These are phyloP conservation scores for Valencia hispanica DNA, from an alignment of 2,797 vertebrate species.

Conservation along the genomic window DNA sequence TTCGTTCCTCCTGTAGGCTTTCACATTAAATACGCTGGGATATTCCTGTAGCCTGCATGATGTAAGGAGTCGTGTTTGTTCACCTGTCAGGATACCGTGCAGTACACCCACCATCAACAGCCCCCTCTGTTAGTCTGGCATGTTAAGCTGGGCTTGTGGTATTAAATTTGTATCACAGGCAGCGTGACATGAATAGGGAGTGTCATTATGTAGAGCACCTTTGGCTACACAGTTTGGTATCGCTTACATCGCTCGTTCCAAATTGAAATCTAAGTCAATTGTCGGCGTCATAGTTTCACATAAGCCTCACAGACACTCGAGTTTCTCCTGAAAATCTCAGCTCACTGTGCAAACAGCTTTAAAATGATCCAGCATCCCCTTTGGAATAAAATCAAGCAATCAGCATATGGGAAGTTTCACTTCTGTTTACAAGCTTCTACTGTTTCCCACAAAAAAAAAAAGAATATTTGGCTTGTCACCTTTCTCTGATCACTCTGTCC, in stretches of 20 bases:
- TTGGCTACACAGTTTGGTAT: slow-evolving; percentile 57
- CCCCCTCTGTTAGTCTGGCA: slow-evolving; percentile 27
- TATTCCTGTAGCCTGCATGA: slow-evolving; percentile 60
- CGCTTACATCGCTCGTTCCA: slow-evolving; percentile 59
- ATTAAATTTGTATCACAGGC: slow-evolving; percentile 45
- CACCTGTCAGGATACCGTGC: slow-evolving; percentile 67
- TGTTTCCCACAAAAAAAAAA: slow-evolving; percentile 37
- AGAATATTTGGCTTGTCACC: slow-evolving; percentile 44
- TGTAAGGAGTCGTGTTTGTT: slow-evolving; percentile 66
- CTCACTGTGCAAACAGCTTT: slow-evolving; percentile 48
- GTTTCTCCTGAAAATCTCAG: slow-evolving; percentile 39
- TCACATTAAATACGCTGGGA: slow-evolving; percentile 70
- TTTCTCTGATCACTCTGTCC: slow-evolving; percentile 44
- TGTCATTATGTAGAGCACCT: slow-evolving; percentile 55
- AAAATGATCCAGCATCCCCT: slow-evolving; percentile 25
- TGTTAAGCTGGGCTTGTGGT: slow-evolving; percentile 37
- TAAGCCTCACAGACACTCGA: slow-evolving; percentile 42
- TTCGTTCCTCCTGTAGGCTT: slow-evolving; percentile 65
- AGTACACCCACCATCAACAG: slow-evolving; percentile 31
- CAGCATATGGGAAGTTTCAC: slow-evolving; percentile 36
- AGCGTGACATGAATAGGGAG: slow-evolving; percentile 54
- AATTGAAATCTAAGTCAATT: slow-evolving; percentile 65
- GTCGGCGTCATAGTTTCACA: slow-evolving; percentile 56
- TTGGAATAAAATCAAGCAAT: slow-evolving; percentile 22
- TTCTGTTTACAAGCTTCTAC: slow-evolving; percentile 35